phyloP scores from a whole-genome alignment of 1,140 invertebrate genomes.

The Carposina sasakii region DNA sequence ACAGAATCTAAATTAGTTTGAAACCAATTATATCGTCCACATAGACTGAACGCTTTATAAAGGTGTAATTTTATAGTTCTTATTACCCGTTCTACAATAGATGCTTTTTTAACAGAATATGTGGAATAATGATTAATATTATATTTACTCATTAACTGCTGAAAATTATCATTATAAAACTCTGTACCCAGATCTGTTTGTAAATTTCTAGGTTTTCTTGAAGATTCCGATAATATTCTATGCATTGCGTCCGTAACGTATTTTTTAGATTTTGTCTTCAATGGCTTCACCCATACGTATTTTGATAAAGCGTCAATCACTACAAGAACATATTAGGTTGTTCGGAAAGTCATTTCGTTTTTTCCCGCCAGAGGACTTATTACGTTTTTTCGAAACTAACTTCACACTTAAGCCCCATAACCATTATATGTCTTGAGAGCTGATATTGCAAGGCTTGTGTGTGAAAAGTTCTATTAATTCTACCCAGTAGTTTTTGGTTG shows the following conservation, averaged over 20 bases:
- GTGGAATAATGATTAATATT: constrained; percentile 63
- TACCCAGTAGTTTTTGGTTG: no score
- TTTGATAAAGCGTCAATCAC: constrained; percentile 34
- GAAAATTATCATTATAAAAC: constrained; percentile 50
- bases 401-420: no score
- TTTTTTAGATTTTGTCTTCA: constrained; percentile 62
- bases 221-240: constrained; percentile 24
- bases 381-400: no score
- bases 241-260: constrained; percentile 16
- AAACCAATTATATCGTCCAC: constrained; percentile 50
- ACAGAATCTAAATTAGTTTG: constrained; percentile 41
- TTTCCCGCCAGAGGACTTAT: no score
- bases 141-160: constrained; percentile 37
- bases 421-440: no score
- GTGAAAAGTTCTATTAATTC: no score
- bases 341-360: no score
- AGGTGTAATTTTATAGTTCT: constrained; percentile 59
- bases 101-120: constrained; percentile 56
- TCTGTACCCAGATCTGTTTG: constrained; percentile 63
- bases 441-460: no score
- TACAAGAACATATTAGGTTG: constrained; percentile 62
- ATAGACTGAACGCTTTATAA: constrained; percentile 55
- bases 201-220: constrained; percentile 46
- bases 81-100: constrained; percentile 63
- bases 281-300: constrained; percentile 53